Percentiles rank a stretch among this genome's conserved stretches.
phyloP scores from a whole-genome alignment of 2,113 vertebrate genomes.

The Chaetodon trifascialis region DNA sequence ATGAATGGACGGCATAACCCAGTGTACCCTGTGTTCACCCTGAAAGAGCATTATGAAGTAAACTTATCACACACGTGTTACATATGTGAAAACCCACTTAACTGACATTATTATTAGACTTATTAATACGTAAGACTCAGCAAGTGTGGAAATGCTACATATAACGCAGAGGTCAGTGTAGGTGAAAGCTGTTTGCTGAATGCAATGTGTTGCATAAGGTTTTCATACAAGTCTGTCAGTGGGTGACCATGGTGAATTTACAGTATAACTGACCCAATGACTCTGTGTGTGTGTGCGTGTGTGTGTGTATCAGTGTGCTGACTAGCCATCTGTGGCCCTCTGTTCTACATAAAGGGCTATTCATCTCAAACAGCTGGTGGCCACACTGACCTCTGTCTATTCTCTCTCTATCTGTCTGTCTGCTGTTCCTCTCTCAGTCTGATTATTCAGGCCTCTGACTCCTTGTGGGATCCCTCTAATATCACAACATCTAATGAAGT shows the following conservation, averaged over 20 bases:
- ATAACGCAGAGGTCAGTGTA: neutral
- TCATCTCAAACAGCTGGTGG: conserved; percentile 77
- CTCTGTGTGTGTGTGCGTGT: conserved; percentile 12
- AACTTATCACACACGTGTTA: neutral
- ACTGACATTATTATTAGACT: neutral
- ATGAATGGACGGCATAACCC: neutral
- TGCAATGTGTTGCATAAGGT: conserved; percentile 44
- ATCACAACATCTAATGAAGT: neutral
- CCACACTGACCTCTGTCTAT: conserved; percentile 59
- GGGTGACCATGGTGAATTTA: neutral
- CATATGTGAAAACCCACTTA: neutral
- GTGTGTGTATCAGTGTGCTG: conserved; percentile 62
- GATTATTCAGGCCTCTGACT: conserved; percentile 23
- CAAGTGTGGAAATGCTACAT: neutral
- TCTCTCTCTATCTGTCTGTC: conserved; percentile 47
- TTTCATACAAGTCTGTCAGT: conserved; percentile 6
- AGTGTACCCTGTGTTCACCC: neutral
- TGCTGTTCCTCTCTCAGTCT: conserved; percentile 24
- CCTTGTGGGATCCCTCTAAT: neutral
- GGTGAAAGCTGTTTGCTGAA: conserved; percentile 26
- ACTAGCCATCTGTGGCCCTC: conserved; percentile 72
- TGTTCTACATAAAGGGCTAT: conserved; percentile 69
- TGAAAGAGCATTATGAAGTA: neutral
- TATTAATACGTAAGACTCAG: neutral
- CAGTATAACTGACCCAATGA: neutral